Evolutionary conservation across 2,797 vertebrate genomes (phyloP).

Genomic region (Enteromius radiatus): DNA sequence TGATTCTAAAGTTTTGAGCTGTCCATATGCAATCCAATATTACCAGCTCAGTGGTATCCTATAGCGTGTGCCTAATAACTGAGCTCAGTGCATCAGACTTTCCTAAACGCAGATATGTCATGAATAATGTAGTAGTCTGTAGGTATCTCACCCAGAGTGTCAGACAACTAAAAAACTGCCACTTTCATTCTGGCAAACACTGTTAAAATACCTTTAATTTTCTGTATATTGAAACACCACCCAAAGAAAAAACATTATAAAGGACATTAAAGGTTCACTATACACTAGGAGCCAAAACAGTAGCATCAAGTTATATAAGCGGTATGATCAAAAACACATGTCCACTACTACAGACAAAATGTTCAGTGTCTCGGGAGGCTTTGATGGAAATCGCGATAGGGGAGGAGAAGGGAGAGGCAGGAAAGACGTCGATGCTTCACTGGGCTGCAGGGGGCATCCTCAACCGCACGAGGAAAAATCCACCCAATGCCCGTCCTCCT

Average conservation of each 20-base stretch:
- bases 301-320: not conserved
- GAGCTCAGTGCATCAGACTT: slow-evolving; percentile 1
- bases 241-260: not conserved
- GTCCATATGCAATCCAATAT: not conserved
- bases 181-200: not conserved
- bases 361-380: not conserved
- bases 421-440: slow-evolving; percentile 61
- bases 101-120: not conserved
- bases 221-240: not conserved
- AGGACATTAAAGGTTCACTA: not conserved
- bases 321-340: not conserved
- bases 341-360: not conserved
- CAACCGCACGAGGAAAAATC: slow-evolving; percentile 61
- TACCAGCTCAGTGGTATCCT: not conserved
- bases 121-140: slow-evolving; percentile 4
- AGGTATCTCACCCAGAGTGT: not conserved
- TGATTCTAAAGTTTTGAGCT: not conserved
- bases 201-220: not conserved
- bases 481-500: slow-evolving; percentile 58
- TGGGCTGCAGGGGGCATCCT: slow-evolving; percentile 82
- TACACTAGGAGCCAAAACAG: not conserved
- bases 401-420: not conserved
- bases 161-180: not conserved
- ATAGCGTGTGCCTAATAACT: not conserved
- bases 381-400: not conserved